Conservation (phyloP, 2,113 vertebrate genomes). For the Chrysemys picta region DNA sequence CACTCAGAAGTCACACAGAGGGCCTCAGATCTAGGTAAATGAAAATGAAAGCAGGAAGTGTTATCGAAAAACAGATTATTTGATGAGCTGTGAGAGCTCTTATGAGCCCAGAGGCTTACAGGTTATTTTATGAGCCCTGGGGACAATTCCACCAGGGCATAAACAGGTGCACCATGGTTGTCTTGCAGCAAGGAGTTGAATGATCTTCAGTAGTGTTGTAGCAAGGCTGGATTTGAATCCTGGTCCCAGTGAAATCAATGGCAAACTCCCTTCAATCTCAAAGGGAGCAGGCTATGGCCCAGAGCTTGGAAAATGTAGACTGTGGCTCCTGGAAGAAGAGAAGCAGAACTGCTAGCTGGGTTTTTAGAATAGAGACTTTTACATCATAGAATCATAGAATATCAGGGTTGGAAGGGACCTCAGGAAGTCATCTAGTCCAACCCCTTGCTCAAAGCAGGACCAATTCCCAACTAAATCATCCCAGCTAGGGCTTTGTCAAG, state of each 20-base stretch:
- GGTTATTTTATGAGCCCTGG: neutral
- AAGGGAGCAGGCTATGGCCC: neutral
- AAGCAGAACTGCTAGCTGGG: accelerated
- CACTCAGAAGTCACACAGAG: neutral
- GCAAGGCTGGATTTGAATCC: neutral
- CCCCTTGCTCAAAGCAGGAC: too few species aligned
- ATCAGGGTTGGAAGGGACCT: too few species aligned
- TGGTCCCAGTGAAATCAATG: neutral
- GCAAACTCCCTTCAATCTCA: neutral
- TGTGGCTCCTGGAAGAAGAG: accelerated
- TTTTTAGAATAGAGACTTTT: accelerated
- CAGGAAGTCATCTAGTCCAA: too few species aligned
- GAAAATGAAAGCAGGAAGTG: neutral
- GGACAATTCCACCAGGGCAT: neutral
- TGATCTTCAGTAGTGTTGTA: neutral
- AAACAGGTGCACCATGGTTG: neutral
- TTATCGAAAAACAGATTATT: neutral
- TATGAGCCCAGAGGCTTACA: neutral
- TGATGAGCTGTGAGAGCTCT: neutral
- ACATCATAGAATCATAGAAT: too few species aligned
- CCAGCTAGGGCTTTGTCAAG: too few species aligned
- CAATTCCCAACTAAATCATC: too few species aligned
- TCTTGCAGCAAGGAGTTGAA: neutral
- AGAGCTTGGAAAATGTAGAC: neutral
- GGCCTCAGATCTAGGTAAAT: neutral